Evolutionary conservation across 2,888 invertebrate species (phyloP), one percentile per base, ranked within the genome.

Genomic region (Sphecodes monilicornis): DNA sequence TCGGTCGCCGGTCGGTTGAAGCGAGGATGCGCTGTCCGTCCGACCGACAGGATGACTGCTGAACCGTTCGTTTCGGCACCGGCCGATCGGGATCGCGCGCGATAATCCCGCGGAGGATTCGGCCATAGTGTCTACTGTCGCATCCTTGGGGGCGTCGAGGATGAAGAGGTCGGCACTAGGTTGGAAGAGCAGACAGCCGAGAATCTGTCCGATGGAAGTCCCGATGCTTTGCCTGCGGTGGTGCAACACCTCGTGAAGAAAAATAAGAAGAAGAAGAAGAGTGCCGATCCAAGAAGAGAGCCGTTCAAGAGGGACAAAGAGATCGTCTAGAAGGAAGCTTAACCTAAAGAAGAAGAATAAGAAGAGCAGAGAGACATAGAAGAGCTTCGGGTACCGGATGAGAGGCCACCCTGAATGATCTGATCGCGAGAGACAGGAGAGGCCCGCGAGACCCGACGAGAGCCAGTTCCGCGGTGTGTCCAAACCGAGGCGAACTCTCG

Each of bases 211-310:
- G 89, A 88, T 89, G 88, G 90, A 90, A 90, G 88, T 90, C 76
- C 82, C 91, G 85, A 91, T 88, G 90, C 87, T 84, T 83, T 85
- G 86, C 89, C 90, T 88, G 81, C 90, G 92, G 88, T 90, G 93
- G 93, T 91, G 92, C 91, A 91, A 90, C 86, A 90, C 91, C 74
- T 93, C 92, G 90, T 93, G 92, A 93, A 89, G 76, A 46, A 60
- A 70, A 39, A 54, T n/a, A 11, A 54, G 10, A 50, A 50, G 50
- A 26, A 0, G 11, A n/a, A 54, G 57, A 57, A 57, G 57, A 26
- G 57, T 50, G 50, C 50, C 50, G 50, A 50, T 50, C 46, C 22
- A 2, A 57, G 57, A 57, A 8, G 8, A 57, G 3, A 57, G 26
- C 26, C 26, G 26, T 13, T 26, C 26, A 64, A 32, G 8, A 1